Evolutionary conservation across 2,113 vertebrate species (phyloP).

Genomic region (Tachuris rubrigastra): DNA sequence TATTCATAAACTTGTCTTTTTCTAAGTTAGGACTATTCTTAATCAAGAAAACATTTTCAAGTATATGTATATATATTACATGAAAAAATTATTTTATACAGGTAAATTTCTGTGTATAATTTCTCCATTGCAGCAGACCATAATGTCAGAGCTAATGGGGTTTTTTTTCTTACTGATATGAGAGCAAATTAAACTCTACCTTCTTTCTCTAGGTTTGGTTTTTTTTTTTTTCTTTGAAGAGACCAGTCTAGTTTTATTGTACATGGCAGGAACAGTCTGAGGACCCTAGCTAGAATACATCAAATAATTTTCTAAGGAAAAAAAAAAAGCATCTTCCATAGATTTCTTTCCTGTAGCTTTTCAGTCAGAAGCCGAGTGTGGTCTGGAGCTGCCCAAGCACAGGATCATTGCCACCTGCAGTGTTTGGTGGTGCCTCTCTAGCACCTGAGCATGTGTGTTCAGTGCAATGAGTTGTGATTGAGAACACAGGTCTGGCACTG

Average conservation of each 20-base stretch:
- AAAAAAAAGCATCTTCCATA: background rate
- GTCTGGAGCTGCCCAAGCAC: background rate
- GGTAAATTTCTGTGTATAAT: background rate
- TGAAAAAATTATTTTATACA: background rate
- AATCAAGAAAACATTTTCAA: background rate
- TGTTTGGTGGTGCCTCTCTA: background rate
- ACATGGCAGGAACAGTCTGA: background rate
- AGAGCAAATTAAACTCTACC: background rate
- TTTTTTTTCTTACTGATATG: background rate
- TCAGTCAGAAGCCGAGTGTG: background rate
- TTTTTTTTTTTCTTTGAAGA: background rate
- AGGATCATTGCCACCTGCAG: background rate
- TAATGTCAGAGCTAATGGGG: background rate
- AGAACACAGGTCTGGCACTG: background rate
- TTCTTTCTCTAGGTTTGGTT: background rate
- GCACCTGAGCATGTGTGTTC: fast-evolving
- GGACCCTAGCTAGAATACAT: background rate
- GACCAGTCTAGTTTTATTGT: background rate
- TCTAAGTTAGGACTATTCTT: background rate
- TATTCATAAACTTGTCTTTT: background rate
- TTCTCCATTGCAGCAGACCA: background rate
- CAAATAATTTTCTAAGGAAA: background rate
- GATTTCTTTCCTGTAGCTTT: background rate
- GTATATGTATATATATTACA: background rate
- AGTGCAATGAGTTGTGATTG: fast-evolving